Evolutionary conservation across 2,888 invertebrate genomes (phyloP), one percentile per base, ranked within the genome.

Genomic region (Hipparchia sbordonii): DNA sequence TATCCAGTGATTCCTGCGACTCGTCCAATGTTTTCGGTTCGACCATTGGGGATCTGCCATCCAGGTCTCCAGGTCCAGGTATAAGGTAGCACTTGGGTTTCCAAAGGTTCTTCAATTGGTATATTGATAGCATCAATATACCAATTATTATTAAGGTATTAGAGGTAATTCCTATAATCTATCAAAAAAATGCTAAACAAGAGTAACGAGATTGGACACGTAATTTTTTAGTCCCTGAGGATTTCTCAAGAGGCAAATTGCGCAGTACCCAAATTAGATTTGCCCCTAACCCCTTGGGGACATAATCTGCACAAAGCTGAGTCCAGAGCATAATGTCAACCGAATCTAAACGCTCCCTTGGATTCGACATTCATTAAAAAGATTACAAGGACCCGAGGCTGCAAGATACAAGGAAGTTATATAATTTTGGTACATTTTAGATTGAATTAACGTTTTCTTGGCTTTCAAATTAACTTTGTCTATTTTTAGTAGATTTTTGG

Each of bases 231-330:
- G 33, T 60, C 39, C 33, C 12, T 23, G 12, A 52, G 65, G 23
- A 39, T 10, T 65, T 52, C 65, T 33, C 23, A 33, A 12, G 65
- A 9, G 51, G 84, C 86, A 87, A 87, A 89, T 89, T 85, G 81
- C 80, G 83, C 87, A 86, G 88, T 82, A 84, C 80, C 85, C 82
- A 89, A 89, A 90, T 89, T 88, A 87, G 86, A 89, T 89, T 88
- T 81, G 69, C 69, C 77, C 67, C 76, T 76, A 82, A 80, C 80
- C 88, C 82, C 80, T 82, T 74, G 82, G 81, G 85, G 74, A 46
- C 69, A 72, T 82, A 82, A 82, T 82, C 81, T 78, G 80, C 80
- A 82, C 82, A 81, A 84, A 82, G 80, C 82, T 78, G 78, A 79
- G 78, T 79, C 76, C 76, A 75, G 70, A 71, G 70, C 72, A 74